Base-by-base conservation (phyloP, 2,113 vertebrate species). In the Pycnonotus jocosus region DNA sequence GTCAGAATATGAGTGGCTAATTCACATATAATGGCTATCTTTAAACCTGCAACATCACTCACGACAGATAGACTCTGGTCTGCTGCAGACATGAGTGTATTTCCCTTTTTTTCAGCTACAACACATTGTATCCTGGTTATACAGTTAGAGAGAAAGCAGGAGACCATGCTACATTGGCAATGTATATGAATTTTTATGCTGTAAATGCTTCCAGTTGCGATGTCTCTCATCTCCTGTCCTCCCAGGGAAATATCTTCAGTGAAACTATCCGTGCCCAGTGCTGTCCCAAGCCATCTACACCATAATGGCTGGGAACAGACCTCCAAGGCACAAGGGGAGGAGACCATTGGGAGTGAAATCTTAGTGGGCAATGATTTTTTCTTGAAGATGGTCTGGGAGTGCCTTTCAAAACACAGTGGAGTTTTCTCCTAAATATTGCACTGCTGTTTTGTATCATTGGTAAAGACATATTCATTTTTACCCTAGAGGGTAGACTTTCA, bases 371-470 rank as follows among this genome's bases (percentile, higher is more conserved):
- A 16, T 28, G 35, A 83, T 61, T 12, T 13, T 7, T 28, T 85
- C 56, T 58, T 81, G 25, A 70, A 72, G 64, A 58, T 86, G 15
- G 10, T 54, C 50, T 79, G 9, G 30, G 37, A 0, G 1, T 70
- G 16, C 42, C 24, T 90, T 90, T 86, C 42, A 85, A 83, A 93
- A 77, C 44, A 42, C 1, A 1, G 30, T 38, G 19, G 30, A 73
- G n/a, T 88, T 82, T 92, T 74, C 60, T 83, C 93, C 44, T 40
- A 51, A 53, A 73, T 50, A 10, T 37, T 81, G 28, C 12, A 64
- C 23, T 87, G 45, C 57, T 95, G 86, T 88, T 96, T 96, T 90
- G 60, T 92, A 45, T 86, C 76, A 88, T 47, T 83, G 68, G 33
- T 86, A 84, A 86, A 92, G 53, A 17, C 51, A 79, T 73, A 76